A percentile compares a stretch with the other conserved stretches of the same genome.
Conservation (phyloP, 64 coral and sea anemone species). For the Dendronephthya gigantea region DNA sequence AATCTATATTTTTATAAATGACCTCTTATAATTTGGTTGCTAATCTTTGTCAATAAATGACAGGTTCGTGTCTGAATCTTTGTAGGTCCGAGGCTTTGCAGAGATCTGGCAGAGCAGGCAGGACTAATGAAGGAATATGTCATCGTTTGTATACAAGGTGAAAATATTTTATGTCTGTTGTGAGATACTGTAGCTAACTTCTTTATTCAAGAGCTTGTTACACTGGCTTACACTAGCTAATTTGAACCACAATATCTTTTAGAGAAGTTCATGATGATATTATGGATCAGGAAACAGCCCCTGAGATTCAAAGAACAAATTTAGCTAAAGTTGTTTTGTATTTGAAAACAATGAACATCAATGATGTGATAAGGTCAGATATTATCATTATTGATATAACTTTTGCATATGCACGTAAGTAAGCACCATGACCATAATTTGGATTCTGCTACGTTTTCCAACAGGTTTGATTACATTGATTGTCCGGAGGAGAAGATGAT, state of each 20-base stretch:
- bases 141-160: slow-evolving; percentile 79
- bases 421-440: not conserved
- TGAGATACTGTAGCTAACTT: no score
- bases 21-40: no score
- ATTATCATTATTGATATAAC: no score
- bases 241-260: no score
- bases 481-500: slow-evolving; percentile 76
- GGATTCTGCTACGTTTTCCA: not conserved
- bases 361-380: slow-evolving; percentile 65
- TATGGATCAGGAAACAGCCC: slow-evolving; percentile 61
- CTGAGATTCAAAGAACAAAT: slow-evolving; percentile 86
- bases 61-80: no score
- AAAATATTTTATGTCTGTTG: not conserved
- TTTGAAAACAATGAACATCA: slow-evolving; percentile 75
- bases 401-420: not conserved
- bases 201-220: no score
- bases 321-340: slow-evolving; percentile 60
- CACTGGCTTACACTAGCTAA: no score
- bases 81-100: slow-evolving; percentile 79
- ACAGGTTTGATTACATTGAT: slow-evolving; percentile 92
- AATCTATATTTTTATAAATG: no score
- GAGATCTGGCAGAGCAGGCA: slow-evolving; percentile 65
- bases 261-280: slow-evolving; percentile 64
- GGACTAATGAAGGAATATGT: slow-evolving; percentile 69
- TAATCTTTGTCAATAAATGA: not conserved